Base-by-base conservation (phyloP, 2,797 vertebrate species). In the Pachyuromys duprasi region DNA sequence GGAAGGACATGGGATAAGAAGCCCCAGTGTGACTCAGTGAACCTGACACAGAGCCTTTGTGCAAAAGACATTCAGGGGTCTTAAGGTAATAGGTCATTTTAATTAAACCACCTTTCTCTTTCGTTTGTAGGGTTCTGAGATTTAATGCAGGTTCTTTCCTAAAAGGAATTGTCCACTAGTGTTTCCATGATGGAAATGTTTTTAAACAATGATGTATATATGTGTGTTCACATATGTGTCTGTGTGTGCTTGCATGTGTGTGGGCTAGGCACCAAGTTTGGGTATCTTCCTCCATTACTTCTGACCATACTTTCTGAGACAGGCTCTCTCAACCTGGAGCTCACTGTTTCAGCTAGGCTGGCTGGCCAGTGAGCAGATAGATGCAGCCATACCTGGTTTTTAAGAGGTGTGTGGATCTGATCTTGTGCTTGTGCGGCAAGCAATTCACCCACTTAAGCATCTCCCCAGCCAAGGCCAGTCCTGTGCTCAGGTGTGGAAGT, bases 151-250 rank as follows among this genome's bases (percentile, higher is more conserved):
- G 33, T n/a, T 81, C 36, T 72, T 20, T 39, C 63, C 55, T 3
- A 8, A 74, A 53, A 65, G 36, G 11, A 39, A 39, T 33, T 33
- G 13, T n/a, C 31, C 57, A 49, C 57, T 2, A 36, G 67, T 53
- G 24, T 90, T 91, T 76, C 45, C 12, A 31, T 91, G 80, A 39
- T 79, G 75, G 94, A 81, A 83, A n/a, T 89, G 65, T 95, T 95
- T 90, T 57, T 28, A 86, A 67, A 70, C 8, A 36, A 72, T 28
- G 55, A 3, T 31, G 53, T 60, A 53, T n/a, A 14, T 33, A 5
- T 42, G 69, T 74, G 36, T 45, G 7, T 60, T 20, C 70, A 75
- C 26, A 42, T 33, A n/a, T 69, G 69, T 86, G 49, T 70, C 63
- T 69, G 31, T n/a, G 15, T 7, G n/a, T 57, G 49, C n/a, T 15